These are phyloP conservation scores for Cladopsammia gracilis DNA, from an alignment of 64 coral and sea anemone species.

Conservation along the genomic window DNA sequence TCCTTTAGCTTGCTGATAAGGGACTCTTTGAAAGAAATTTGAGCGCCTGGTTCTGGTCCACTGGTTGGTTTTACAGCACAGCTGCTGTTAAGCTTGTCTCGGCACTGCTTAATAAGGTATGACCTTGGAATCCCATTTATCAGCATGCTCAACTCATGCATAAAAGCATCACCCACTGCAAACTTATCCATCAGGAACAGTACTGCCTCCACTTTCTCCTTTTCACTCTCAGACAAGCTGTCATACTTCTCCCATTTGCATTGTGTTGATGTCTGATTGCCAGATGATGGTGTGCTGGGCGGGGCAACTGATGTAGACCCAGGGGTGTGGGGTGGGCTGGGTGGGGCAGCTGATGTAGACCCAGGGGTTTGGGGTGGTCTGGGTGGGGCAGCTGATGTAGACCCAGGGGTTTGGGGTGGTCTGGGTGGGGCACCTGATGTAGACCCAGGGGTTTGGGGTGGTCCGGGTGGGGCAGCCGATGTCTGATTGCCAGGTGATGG, in stretches of 20 bases:
- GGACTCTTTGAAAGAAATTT: not conserved
- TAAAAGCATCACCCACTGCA: conserved; percentile 53
- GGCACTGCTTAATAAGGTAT: conserved; percentile 67
- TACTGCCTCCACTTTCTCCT: conserved; percentile 44
- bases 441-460: no score
- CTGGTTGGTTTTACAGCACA: conserved; percentile 16
- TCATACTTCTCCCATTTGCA: not conserved
- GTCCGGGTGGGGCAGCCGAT: no score
- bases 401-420: no score
- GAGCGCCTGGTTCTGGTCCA: not conserved
- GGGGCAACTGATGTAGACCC: no score
- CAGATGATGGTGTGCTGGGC: not conserved
- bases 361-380: no score
- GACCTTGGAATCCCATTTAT: conserved; percentile 43
- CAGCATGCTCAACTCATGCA: conserved; percentile 49
- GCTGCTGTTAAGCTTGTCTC: conserved; percentile 38
- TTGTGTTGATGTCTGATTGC: not conserved
- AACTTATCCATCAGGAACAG: conserved; percentile 73
- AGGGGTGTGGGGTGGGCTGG: no score
- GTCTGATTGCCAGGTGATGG: no score
- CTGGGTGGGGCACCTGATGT: no score
- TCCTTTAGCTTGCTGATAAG: not conserved
- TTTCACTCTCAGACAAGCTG: conserved; percentile 40
- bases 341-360: no score
- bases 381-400: no score